A percentile compares a stretch with the other conserved stretches of the same genome.
phyloP scores from a whole-genome alignment of 2,113 vertebrate genomes.

The Aplodontia rufa region DNA sequence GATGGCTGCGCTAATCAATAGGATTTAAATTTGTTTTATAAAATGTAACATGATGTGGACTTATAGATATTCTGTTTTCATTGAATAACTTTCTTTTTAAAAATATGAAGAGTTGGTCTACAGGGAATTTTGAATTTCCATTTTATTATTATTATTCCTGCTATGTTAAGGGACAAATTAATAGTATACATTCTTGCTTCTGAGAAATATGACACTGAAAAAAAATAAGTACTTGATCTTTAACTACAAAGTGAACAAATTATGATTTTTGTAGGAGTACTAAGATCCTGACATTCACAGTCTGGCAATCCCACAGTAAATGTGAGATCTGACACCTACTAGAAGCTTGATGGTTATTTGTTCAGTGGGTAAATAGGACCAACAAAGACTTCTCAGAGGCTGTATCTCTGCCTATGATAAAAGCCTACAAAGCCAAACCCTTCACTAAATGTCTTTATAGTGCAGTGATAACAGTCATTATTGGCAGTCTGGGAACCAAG shows the following conservation, averaged over 20 bases:
- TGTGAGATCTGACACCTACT: neutral
- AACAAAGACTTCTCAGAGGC: neutral
- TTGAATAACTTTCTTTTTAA: neutral
- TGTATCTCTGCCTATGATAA: neutral
- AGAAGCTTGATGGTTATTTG: neutral
- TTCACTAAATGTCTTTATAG: neutral
- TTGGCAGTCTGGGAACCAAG: neutral
- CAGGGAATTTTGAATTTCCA: neutral
- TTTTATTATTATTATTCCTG: neutral
- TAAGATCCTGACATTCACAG: neutral
- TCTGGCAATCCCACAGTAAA: neutral
- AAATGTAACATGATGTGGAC: neutral
- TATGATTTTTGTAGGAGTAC: neutral
- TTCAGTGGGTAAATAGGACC: neutral
- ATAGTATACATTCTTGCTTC: neutral
- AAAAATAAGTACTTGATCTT: neutral
- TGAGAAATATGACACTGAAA: neutral
- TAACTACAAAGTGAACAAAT: neutral
- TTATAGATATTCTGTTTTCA: slow-evolving; percentile 10
- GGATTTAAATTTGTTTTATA: neutral
- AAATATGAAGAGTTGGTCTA: neutral
- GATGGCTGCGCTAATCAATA: neutral
- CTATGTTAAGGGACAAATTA: neutral
- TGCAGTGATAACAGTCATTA: neutral
- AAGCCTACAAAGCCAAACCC: neutral